Evolutionary conservation across 1,140 invertebrate species (phyloP).

Genomic region (Sarcophaga bullata): DNA sequence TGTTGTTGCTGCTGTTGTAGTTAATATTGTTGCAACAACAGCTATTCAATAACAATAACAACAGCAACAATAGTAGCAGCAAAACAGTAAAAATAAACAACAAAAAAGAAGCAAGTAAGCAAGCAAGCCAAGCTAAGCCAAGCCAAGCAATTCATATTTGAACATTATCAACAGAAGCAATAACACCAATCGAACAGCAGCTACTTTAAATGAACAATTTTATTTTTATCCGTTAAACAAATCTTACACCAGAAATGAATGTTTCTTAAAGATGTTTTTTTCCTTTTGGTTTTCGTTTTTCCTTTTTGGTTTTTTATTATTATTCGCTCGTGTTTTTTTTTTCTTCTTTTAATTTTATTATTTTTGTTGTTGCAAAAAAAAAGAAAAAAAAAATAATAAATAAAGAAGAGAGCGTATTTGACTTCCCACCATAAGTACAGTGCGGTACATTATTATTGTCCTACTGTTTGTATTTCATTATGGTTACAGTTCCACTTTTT

Average conservation of each 20-base stretch:
- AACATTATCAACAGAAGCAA: conserved; percentile 41
- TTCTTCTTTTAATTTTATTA: neutral
- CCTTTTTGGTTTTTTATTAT: too few relatives aligned
- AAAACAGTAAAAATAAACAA: too few relatives aligned
- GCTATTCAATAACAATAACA: neutral
- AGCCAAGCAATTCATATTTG: conserved; percentile 11
- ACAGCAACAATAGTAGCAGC: neutral
- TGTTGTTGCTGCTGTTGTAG: neutral
- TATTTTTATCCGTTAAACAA: conserved; percentile 65
- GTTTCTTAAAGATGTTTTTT: conserved; percentile 26
- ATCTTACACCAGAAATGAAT: conserved; percentile 57
- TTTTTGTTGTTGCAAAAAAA: neutral
- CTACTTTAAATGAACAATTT: conserved; percentile 47
- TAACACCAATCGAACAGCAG: conserved; percentile 40
- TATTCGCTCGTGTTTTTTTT: too few relatives aligned
- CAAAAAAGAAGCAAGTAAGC: neutral
- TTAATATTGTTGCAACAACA: neutral
- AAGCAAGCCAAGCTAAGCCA: neutral
- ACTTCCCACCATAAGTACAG: too few relatives aligned
- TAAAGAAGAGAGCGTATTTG: neutral
- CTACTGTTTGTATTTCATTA: too few relatives aligned
- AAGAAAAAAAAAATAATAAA: neutral
- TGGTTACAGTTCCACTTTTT: too few relatives aligned
- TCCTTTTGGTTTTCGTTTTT: neutral
- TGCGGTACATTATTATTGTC: too few relatives aligned